Evolutionary conservation across 1,140 invertebrate genomes (phyloP), one percentile per base, ranked within the genome.

Genomic region (Lamellibrachia luymesi): DNA sequence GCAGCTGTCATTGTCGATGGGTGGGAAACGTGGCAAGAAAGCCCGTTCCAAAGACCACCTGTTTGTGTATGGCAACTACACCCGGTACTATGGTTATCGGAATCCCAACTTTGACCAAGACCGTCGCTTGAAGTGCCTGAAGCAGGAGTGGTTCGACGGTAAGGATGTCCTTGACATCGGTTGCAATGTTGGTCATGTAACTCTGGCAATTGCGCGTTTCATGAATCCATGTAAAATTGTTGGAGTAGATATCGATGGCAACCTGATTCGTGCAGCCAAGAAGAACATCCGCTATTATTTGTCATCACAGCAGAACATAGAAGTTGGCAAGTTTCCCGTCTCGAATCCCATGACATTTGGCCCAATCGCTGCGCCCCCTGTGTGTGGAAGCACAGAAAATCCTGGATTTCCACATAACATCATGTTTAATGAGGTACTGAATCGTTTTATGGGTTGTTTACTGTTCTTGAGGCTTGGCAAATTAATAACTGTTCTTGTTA

Each of bases 41-140:
- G 13, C 64, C 2, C 64, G 25, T 80, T 22, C 64, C 2, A 80
- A 80, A 80, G 64, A 80, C 64, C 64, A 80, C 4, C 0, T 80
- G n/a, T 99, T 98, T 96, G 98, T 98, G 93, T 99, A 98, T 97
- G 99, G 99, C 90, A 99, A 99, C 96, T 99, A 99, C 96, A 98
- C 98, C 95, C 97, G 98, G 95, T 99, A 99, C 97, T 99, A 99
- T 96, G 99, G 99, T 13, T 99, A 99, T 96, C 97, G 98, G 51
- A 99, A 99, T 96, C 97, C 97, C 38, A 97, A 98, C 94, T 97
- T 98, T 91, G 97, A 98, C 93, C 96, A 97, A 93, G 99, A 99
- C 96, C 96, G 97, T 51, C 97, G 99, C 92, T 96, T 99, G 91
- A 97, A 97, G 94, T 97, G 98, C 92, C 98, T 99, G 94, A 97